Evolutionary conservation across 2,888 invertebrate species (phyloP).

Genomic region (Epicampocera succincta): DNA sequence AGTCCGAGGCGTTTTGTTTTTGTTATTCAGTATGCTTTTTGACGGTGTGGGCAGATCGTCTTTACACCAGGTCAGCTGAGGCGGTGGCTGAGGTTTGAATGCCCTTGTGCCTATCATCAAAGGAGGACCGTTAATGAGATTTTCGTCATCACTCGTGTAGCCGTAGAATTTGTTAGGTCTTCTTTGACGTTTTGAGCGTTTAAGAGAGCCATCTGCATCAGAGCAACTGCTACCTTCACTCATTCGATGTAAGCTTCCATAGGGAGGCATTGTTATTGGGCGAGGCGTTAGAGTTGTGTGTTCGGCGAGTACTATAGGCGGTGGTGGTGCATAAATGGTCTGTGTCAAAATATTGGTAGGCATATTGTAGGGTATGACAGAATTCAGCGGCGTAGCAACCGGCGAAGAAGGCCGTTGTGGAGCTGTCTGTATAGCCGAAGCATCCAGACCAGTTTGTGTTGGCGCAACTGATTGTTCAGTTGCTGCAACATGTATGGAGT

Average conservation of each 20-base stretch:
- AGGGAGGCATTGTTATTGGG: conserved; percentile 66
- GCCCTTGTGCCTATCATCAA: conserved; percentile 78
- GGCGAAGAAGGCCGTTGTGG: background rate
- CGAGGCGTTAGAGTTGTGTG: conserved; percentile 54
- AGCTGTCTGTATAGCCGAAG: background rate
- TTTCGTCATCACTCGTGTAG: conserved; percentile 92
- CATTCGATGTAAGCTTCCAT: conserved; percentile 73
- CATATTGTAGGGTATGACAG: conserved; percentile 15
- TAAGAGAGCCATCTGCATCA: conserved; percentile 84
- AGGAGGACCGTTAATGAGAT: conserved; percentile 79
- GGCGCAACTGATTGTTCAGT: conserved; percentile 79
- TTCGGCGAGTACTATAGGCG: conserved; percentile 43
- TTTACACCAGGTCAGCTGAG: conserved; percentile 88
- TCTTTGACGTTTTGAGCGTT: conserved; percentile 89
- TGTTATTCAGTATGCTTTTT: conserved; percentile 75
- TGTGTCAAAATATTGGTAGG: conserved; percentile 29
- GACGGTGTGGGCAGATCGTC: conserved; percentile 86
- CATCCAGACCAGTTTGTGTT: conserved; percentile 29
- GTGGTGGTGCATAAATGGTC: conserved; percentile 48
- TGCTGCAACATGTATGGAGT: conserved; percentile 75
- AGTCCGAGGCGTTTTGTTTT: conserved; percentile 70
- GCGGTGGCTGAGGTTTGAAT: conserved; percentile 84
- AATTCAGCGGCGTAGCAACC: conserved; percentile 24
- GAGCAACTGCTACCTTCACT: conserved; percentile 82
- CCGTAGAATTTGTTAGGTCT: conserved; percentile 94